Evolutionary conservation across 2,113 vertebrate genomes (phyloP).

Genomic region (Neomonachus schauinslandi): DNA sequence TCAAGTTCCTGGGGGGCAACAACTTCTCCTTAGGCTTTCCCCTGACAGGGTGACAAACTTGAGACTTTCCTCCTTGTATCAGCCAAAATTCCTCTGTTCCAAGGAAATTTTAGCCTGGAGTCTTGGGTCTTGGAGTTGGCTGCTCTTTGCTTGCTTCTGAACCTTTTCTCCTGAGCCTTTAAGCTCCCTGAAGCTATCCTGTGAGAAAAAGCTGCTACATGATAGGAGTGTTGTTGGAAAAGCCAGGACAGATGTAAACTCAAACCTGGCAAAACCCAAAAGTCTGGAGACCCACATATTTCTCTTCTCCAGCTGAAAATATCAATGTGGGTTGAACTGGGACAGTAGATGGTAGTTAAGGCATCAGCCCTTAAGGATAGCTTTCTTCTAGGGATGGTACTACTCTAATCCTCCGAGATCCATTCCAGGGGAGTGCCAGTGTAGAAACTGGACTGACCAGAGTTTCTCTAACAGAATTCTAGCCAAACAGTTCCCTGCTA

Average conservation of each 20-base stretch:
- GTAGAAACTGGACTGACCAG: fast-evolving
- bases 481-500: background rate
- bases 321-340: background rate
- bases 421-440: too few relatives aligned
- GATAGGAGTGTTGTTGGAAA: background rate
- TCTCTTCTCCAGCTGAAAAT: background rate
- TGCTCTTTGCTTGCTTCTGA: background rate
- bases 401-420: background rate
- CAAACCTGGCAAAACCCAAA: background rate
- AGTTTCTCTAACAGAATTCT: background rate
- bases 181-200: fast-evolving
- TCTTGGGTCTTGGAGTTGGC: too few relatives aligned
- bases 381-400: fast-evolving
- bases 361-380: fast-evolving
- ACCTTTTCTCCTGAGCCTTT: too few relatives aligned
- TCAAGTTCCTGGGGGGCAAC: background rate
- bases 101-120: background rate
- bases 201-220: background rate
- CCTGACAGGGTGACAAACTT: background rate
- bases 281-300: background rate
- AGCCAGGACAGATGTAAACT: background rate
- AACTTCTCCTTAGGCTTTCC: background rate
- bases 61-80: background rate
- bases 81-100: fast-evolving
- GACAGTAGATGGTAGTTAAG: fast-evolving